These are phyloP conservation scores for Virgularia gustaviana DNA, from an alignment of 92 coral and sea anemone genomes.

Conservation along the genomic window DNA sequence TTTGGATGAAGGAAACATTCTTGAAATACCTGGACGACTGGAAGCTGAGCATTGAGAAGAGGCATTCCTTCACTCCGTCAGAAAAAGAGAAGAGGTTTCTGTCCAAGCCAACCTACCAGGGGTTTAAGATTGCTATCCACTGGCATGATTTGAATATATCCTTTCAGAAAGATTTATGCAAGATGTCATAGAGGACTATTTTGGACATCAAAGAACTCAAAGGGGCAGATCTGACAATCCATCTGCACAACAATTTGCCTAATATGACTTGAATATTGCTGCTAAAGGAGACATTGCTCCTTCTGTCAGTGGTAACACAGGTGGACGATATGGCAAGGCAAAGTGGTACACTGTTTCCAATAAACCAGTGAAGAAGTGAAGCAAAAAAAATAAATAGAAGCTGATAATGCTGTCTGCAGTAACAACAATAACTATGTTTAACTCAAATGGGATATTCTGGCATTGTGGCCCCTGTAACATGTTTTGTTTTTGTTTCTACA, in stretches of 20 bases:
- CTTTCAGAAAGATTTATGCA: slow-evolving; percentile 1
- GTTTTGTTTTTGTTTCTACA: no score
- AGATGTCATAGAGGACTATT: no score
- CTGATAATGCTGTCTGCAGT: no score
- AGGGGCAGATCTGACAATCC: no score
- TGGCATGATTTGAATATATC: background rate
- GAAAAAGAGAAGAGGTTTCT: background rate
- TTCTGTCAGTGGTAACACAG: no score
- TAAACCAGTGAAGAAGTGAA: background rate
- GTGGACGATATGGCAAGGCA: slow-evolving; percentile 1
- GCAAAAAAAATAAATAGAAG: no score
- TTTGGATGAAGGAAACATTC: background rate
- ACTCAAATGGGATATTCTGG: no score
- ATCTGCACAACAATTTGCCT: slow-evolving; percentile 1
- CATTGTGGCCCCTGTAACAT: no score
- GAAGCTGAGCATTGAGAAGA: background rate
- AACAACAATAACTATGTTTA: no score
- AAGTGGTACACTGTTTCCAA: background rate
- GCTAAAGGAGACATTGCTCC: no score
- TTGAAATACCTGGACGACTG: slow-evolving; percentile 1
- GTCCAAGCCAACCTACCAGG: background rate
- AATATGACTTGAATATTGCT: background rate
- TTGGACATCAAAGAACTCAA: no score
- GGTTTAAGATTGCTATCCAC: no score
- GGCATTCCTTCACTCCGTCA: background rate